Percentiles rank a stretch among this genome's conserved stretches.
These are phyloP conservation scores for Zosterops hypoxanthus DNA, from an alignment of 2,113 vertebrate genomes.

Conservation along the genomic window DNA sequence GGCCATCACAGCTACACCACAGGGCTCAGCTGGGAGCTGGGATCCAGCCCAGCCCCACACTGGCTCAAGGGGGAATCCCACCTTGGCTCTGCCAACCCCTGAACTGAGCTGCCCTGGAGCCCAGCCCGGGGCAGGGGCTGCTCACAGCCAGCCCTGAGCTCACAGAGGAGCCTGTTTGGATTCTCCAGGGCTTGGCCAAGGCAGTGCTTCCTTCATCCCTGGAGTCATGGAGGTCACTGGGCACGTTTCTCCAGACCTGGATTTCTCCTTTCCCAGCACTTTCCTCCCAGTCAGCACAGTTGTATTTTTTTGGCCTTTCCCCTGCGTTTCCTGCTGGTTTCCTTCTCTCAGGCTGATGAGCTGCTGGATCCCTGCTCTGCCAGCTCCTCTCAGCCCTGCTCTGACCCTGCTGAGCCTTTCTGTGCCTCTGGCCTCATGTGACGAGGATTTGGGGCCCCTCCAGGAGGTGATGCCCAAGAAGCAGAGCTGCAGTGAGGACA, in stretches of 20 bases:
- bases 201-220: not conserved
- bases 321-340: not conserved
- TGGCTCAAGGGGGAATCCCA: not conserved
- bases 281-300: not conserved
- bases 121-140: not conserved
- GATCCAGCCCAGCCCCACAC: not conserved
- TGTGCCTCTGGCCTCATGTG: not conserved
- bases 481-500: not conserved
- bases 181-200: not conserved
- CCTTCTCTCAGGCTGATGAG: not conserved
- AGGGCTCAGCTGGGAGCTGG: not conserved
- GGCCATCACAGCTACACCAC: not conserved
- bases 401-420: not conserved
- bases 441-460: not conserved
- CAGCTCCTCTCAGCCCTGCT: not conserved
- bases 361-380: not conserved
- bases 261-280: not conserved
- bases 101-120: not conserved
- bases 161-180: not conserved
- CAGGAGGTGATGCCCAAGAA: constrained; percentile 22
- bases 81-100: not conserved
- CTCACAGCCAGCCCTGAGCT: not conserved
- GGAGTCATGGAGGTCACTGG: not conserved
- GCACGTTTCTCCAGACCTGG: not conserved
- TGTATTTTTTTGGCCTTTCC: constrained; percentile 25